Evolutionary conservation across 2,113 vertebrate genomes (phyloP), one percentile per base, ranked within the genome.

Genomic region (Xiphias gladius): DNA sequence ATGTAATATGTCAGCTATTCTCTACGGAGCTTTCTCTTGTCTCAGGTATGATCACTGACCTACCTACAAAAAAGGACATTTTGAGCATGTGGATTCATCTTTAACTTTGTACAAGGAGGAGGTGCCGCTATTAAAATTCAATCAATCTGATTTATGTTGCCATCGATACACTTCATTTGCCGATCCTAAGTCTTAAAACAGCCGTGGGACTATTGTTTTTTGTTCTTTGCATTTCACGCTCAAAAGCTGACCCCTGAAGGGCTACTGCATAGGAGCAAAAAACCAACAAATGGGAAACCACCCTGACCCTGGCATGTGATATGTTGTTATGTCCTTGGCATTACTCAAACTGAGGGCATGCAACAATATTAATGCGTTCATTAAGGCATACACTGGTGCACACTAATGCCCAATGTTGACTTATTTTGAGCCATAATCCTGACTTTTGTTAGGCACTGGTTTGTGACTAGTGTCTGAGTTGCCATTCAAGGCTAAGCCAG

Each of bases 101-200:
- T 87, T 65, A 87, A 68, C 79, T 59, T 63, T 81, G 69, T 71
- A 68, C 85, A 68, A 82, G 80, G 39, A 81, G 71, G 55, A 76
- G 76, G 79, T 80, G 63, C 59, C 54, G 43, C 86, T 75, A 83
- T 92, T 89, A 86, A 90, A 89, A 90, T 88, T 77, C 76, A 91
- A 92, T 92, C 85, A 81, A 81, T 73, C 76, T 91, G 93, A 95
- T 94, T 94, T 92, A 94, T 83, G 73, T 73, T 52, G 68, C 89
- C 83, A 91, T 90, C 39, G 90, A 87, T 93, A 90, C 87, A 90
- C 80, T 83, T 94, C 86, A 92, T 93, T 93, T 92, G 78, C 83
- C 62, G 63, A 90, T 91, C 73, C 74, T 93, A 79, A 93, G 87
- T 88, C 82, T 79, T 92, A 89, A 92, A 94, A 82, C 90, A 94